Evolutionary conservation across 2,888 invertebrate species (phyloP), one percentile per base, ranked within the genome.

Genomic region (Atrina japonica): DNA sequence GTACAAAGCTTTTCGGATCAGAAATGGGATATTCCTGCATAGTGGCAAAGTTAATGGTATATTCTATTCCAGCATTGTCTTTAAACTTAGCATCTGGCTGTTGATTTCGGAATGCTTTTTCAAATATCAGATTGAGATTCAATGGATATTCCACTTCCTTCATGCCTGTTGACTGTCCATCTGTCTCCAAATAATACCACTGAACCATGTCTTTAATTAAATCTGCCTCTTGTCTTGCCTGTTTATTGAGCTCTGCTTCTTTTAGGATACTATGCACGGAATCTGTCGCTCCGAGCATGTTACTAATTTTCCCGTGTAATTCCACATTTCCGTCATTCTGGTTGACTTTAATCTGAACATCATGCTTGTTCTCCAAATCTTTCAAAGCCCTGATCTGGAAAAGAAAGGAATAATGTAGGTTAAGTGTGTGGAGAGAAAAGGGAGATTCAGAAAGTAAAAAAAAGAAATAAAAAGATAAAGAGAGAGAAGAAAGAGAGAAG

Each of bases 1-100:
- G 45, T 14, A 69, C 66, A 21, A 61, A 66, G n/a, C 61, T 67
- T 11, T 45, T 49, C 11, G 73, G 65, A 30, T 72, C 29, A 47
- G 58, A 55, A 1, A 59, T 65, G n/a, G 75, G 75, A 58, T 64
- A 75, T 45, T 81, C 81, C 23, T 69, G 69, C 77, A 78, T 75
- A 9, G 67, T 72, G 9, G 49, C 45, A n/a, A 81, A 76, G 61
- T 77, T 76, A 5, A 81, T 70, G 1, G 45, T 40, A 58, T 75
- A 81, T 25, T 71, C 68, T 1, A 50, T 70, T 5, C 73, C 74
- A 23, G 45, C 23, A 1, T 50, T 21, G 50, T 74, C 74, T n/a
- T 52, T 70, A 40, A 79, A 58, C 27, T 55, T 66, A 1, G 65
- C 72, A 3, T 35, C 50, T 29, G 30, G 61, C 0, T 74, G 43